Percentiles rank a stretch among this genome's conserved stretches.
Conservation (phyloP, 2,797 vertebrate genomes). For the Gadopsis bispinosus region DNA sequence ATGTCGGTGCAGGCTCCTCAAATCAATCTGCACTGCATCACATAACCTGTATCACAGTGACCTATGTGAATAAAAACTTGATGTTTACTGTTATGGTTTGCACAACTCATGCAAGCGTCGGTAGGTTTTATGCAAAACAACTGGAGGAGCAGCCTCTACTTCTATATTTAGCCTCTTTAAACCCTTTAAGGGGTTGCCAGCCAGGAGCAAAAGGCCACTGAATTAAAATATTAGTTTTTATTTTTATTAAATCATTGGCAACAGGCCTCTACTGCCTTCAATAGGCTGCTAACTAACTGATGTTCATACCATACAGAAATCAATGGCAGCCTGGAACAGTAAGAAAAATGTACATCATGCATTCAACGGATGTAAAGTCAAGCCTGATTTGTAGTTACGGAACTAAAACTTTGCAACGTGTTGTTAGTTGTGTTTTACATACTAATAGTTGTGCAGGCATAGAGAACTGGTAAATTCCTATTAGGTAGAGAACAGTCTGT, state of each 20-base stretch:
- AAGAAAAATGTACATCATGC: neutral
- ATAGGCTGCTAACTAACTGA: no score
- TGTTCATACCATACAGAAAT: neutral
- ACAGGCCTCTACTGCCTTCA: neutral
- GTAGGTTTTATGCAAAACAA: conserved; percentile 5
- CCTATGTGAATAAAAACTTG: no score
- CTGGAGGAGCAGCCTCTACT: neutral
- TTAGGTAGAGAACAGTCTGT: neutral
- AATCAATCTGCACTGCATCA: neutral
- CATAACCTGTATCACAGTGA: neutral
- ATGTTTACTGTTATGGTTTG: neutral
- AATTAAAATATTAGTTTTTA: neutral
- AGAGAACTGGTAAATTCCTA: neutral
- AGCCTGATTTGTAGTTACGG: neutral
- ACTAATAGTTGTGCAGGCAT: neutral
- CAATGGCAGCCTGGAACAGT: neutral
- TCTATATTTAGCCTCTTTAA: neutral
- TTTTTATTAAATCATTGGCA: neutral
- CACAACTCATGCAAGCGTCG: neutral
- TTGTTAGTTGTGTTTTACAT: neutral
- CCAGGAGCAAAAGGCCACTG: neutral
- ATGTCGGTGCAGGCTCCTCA: neutral
- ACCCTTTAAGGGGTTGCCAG: neutral
- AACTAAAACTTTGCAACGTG: neutral
- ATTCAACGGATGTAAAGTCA: neutral